Conservation (phyloP, 2,797 vertebrate genomes). For the Fistularia commersonii region DNA sequence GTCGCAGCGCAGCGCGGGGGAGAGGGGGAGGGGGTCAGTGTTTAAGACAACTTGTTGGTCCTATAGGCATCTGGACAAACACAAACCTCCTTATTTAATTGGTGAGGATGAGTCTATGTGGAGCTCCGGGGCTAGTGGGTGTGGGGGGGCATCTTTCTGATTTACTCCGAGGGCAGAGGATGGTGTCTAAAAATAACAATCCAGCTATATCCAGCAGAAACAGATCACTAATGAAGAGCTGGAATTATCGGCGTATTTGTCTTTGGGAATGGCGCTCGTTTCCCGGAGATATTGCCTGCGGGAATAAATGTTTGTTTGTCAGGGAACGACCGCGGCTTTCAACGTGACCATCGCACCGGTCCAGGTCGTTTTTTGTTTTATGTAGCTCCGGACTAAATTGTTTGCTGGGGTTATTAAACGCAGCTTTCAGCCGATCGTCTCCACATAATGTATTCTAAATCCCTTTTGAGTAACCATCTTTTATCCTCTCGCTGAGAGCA, state of each 20-base stretch:
- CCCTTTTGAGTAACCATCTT: constrained; percentile 62
- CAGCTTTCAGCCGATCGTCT: constrained; percentile 65
- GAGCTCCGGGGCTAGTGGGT: constrained; percentile 32
- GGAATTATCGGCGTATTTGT: constrained; percentile 20
- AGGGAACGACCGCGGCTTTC: constrained; percentile 15
- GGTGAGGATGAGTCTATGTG: constrained; percentile 10
- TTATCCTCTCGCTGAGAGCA: constrained; percentile 65
- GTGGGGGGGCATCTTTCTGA: no score
- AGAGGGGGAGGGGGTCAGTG: constrained; percentile 10
- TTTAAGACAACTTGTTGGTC: constrained; percentile 30
- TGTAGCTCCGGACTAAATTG: constrained; percentile 52
- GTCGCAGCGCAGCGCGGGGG: constrained; percentile 14
- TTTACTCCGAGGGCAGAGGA: constrained; percentile 1
- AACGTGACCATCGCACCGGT: constrained; percentile 22
- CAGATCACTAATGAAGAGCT: constrained; percentile 4
- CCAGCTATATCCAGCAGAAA: constrained; percentile 7
- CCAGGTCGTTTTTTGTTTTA: constrained; percentile 49
- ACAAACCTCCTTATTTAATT: constrained; percentile 25
- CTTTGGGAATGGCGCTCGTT: no score
- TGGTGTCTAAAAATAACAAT: constrained; percentile 5
- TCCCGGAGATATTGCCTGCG: constrained; percentile 5
- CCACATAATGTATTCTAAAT: constrained; percentile 70
- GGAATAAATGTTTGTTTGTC: constrained; percentile 35
- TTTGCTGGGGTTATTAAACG: constrained; percentile 64
- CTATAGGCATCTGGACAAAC: constrained; percentile 24